Conservation (phyloP, 2,888 invertebrate genomes). For the Sinelater perroti region DNA sequence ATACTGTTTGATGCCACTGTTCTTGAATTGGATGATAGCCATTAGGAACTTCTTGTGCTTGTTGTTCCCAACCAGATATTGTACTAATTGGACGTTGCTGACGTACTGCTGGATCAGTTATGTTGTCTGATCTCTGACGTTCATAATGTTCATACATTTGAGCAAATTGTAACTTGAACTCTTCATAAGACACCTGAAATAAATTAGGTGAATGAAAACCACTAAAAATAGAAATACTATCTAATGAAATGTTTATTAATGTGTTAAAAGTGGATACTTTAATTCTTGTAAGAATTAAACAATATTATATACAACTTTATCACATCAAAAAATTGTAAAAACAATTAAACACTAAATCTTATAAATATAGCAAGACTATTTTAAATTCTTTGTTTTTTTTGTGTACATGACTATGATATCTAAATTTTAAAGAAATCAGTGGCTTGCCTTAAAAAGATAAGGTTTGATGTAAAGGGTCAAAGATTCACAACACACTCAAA, state of each 20-base stretch:
- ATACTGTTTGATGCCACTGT: slow-evolving; percentile 51
- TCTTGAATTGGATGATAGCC: slow-evolving; percentile 54
- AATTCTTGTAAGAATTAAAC: too few relatives aligned
- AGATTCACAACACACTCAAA: too few relatives aligned
- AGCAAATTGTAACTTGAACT: slow-evolving; percentile 96
- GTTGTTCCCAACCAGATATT: slow-evolving; percentile 93
- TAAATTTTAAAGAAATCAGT: too few relatives aligned
- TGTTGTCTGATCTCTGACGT: slow-evolving; percentile 91
- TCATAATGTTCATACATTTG: slow-evolving; percentile 98
- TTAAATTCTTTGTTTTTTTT: too few relatives aligned
- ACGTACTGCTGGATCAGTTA: slow-evolving; percentile 92
- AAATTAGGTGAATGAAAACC: neutral
- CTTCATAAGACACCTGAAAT: slow-evolving; percentile 96
- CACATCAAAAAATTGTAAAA: too few relatives aligned
- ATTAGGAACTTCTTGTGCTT: slow-evolving; percentile 58
- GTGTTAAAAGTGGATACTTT: too few relatives aligned
- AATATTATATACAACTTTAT: too few relatives aligned
- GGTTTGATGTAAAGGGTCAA: too few relatives aligned
- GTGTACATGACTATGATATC: too few relatives aligned
- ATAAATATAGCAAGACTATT: too few relatives aligned
- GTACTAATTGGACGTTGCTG: slow-evolving; percentile 95
- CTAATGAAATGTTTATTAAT: neutral
- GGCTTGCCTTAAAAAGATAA: too few relatives aligned
- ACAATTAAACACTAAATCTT: too few relatives aligned
- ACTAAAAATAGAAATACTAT: neutral